Conservation (phyloP, 2,113 vertebrate genomes). For the Perca fluviatilis region DNA sequence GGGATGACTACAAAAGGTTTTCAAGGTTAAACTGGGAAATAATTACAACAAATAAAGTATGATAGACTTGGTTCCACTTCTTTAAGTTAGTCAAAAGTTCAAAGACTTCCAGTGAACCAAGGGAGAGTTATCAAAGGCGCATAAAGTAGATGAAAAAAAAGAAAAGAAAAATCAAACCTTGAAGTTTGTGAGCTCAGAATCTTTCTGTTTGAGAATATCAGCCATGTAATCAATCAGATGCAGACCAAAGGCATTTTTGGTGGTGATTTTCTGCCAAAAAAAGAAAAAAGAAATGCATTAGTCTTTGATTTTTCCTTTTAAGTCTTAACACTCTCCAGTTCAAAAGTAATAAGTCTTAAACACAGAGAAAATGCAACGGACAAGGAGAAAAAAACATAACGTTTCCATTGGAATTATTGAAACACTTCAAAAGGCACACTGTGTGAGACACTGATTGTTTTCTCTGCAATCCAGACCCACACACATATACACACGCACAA, state of each 20-base stretch:
- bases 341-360: background rate
- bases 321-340: rapidly evolving
- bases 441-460: background rate
- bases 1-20: background rate
- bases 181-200: slow-evolving; percentile 91
- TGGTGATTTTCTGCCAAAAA: slow-evolving; percentile 94
- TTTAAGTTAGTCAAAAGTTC: background rate
- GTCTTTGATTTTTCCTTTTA: background rate
- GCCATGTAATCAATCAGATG: slow-evolving; percentile 97
- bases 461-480: background rate
- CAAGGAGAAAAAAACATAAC: background rate
- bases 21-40: background rate
- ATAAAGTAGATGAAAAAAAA: background rate
- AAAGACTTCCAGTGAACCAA: background rate
- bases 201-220: slow-evolving; percentile 93
- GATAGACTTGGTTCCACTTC: background rate
- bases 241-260: slow-evolving; percentile 95
- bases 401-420: background rate
- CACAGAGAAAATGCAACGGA: background rate
- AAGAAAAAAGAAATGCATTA: background rate
- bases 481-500: background rate
- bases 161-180: slow-evolving; percentile 84
- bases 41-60: background rate
- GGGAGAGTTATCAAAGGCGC: background rate
- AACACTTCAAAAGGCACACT: background rate